Percentiles rank a stretch among this genome's conserved stretches.
Evolutionary conservation across 1,140 invertebrate species (phyloP).

Genomic region (Phymastichus coffea): DNA sequence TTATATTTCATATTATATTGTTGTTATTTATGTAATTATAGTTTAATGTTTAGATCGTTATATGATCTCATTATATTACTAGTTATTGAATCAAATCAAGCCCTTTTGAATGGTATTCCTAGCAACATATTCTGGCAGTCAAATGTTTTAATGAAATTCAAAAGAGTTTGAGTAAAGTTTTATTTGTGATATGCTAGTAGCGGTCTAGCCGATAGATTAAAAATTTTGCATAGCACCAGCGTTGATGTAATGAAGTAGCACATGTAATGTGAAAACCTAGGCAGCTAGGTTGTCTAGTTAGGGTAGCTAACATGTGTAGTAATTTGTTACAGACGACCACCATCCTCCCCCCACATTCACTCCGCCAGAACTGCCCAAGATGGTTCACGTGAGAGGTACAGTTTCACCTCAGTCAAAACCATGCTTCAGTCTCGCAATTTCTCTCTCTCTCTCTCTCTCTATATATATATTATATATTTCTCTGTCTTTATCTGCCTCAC

Average conservation of each 20-base stretch:
- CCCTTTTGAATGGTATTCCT: too few relatives aligned
- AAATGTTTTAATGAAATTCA: too few relatives aligned
- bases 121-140: too few relatives aligned
- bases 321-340: conserved; percentile 89
- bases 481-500: not conserved
- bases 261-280: too few relatives aligned
- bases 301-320: conserved; percentile 63
- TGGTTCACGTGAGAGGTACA: conserved; percentile 93
- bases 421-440: conserved; percentile 53
- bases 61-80: too few relatives aligned
- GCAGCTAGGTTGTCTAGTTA: conserved; percentile 48
- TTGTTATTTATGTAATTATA: too few relatives aligned
- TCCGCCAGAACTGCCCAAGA: conserved; percentile 95
- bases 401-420: conserved; percentile 53
- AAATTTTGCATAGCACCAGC: conserved; percentile 18
- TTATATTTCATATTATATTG: too few relatives aligned
- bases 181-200: not conserved
- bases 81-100: too few relatives aligned
- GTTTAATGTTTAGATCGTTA: too few relatives aligned
- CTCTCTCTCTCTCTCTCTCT: conserved; percentile 34
- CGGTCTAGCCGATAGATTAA: not conserved
- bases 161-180: too few relatives aligned
- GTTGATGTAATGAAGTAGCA: conserved; percentile 3
- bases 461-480: not conserved
- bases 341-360: conserved; percentile 92